These are phyloP conservation scores for Plebejus anna DNA, from an alignment of 2,888 invertebrate genomes.

Conservation along the genomic window DNA sequence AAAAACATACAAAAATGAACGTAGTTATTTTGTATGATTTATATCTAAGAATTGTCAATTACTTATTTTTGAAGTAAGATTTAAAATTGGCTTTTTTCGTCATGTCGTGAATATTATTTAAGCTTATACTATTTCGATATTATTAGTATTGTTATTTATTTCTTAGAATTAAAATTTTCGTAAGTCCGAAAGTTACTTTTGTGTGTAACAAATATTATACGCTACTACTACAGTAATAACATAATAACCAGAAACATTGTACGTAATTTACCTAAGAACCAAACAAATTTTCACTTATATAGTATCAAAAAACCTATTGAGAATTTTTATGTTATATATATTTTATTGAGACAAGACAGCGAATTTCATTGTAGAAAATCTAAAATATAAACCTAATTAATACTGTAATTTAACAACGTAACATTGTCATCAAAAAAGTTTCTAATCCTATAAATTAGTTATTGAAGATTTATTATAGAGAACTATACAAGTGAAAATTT, in stretches of 20 bases:
- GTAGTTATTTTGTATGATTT: slow-evolving; percentile 75
- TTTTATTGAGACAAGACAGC: neutral
- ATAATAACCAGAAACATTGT: neutral
- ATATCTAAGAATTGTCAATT: slow-evolving; percentile 77
- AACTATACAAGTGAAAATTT: slow-evolving; percentile 19
- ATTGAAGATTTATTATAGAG: neutral
- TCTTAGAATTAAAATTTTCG: neutral
- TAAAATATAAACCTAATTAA: neutral
- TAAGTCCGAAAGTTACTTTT: neutral
- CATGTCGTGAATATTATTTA: slow-evolving; percentile 5
- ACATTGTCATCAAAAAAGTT: neutral
- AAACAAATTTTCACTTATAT: slow-evolving; percentile 7
- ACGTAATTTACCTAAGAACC: neutral
- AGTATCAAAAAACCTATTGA: neutral
- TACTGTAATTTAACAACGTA: neutral
- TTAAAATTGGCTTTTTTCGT: slow-evolving; percentile 30
- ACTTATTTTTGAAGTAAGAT: slow-evolving; percentile 67
- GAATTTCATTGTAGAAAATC: neutral
- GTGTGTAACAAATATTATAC: slow-evolving; percentile 9
- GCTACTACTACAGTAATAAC: slow-evolving; percentile 5
- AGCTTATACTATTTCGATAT: neutral
- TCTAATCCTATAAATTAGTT: too few species aligned
- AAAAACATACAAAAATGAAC: slow-evolving; percentile 66
- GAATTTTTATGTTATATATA: neutral
- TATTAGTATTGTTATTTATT: neutral